Percentiles rank a stretch among this genome's conserved stretches.
Evolutionary conservation across 2,888 invertebrate species (phyloP).

Genomic region (Ophioninae sp.): DNA sequence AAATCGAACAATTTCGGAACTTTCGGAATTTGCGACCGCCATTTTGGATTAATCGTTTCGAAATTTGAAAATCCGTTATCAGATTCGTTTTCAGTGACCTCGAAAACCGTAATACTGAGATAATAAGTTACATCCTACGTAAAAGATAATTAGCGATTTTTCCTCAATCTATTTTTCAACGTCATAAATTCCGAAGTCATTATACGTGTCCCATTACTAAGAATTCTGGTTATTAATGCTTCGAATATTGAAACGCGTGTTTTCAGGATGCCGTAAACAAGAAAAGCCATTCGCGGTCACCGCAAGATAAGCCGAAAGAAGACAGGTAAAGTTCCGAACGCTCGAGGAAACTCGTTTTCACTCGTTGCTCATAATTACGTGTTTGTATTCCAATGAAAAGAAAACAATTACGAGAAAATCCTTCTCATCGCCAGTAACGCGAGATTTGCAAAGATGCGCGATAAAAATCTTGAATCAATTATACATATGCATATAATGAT

Average conservation of each 20-base stretch:
- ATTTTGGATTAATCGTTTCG: too few species aligned
- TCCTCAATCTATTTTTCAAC: neutral
- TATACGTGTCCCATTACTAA: neutral
- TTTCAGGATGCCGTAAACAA: constrained; percentile 70
- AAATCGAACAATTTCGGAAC: too few species aligned
- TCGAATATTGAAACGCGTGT: constrained; percentile 40
- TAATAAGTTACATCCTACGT: neutral
- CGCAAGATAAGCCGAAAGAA: constrained; percentile 52
- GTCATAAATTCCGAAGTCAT: neutral
- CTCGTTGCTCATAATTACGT: neutral
- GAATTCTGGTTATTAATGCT: neutral
- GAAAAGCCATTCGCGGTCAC: constrained; percentile 64
- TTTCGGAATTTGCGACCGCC: too few species aligned
- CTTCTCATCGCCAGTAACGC: constrained; percentile 13
- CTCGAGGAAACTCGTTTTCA: neutral
- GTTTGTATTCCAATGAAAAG: neutral
- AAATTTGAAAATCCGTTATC: too few species aligned
- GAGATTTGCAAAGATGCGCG: constrained; percentile 30
- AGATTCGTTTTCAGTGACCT: too few species aligned
- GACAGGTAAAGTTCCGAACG: constrained; percentile 41
- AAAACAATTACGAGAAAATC: neutral
- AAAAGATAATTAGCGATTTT: neutral
- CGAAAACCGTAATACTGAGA: neutral
- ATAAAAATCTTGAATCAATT: constrained; percentile 17
- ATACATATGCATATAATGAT: neutral